phyloP scores from a whole-genome alignment of 2,113 vertebrate species.

The Tragelaphus scriptus region DNA sequence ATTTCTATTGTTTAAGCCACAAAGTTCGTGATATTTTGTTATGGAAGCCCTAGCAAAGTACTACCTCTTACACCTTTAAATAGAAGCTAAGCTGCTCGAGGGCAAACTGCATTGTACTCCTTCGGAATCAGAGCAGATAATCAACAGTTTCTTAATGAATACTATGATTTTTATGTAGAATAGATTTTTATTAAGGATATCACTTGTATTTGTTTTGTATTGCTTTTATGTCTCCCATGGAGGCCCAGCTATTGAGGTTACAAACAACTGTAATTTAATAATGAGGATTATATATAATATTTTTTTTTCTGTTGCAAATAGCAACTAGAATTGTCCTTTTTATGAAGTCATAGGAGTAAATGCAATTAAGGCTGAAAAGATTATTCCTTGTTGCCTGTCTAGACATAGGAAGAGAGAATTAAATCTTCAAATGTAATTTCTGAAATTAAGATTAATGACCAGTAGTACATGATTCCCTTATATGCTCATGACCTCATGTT shows the following conservation, averaged over 20 bases:
- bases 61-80: too few species aligned
- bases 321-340: constrained; percentile 33
- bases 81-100: not conserved
- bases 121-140: not conserved
- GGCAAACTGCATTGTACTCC: not conserved
- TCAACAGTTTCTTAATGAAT: not conserved
- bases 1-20: not conserved
- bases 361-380: constrained; percentile 68
- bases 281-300: constrained; percentile 20
- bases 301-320: constrained; percentile 37
- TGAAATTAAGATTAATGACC: constrained; percentile 74
- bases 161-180: not conserved
- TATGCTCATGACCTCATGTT: constrained; percentile 64
- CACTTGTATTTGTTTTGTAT: not conserved
- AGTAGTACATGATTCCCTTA: constrained; percentile 56
- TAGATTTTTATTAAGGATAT: not conserved
- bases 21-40: not conserved
- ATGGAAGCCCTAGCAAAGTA: not conserved
- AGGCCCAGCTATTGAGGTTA: constrained; percentile 1
- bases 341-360: constrained; percentile 48
- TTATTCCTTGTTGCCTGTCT: constrained; percentile 65
- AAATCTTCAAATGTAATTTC: constrained; percentile 70
- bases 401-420: constrained; percentile 65
- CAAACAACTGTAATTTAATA: constrained; percentile 20
- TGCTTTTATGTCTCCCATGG: not conserved